These are phyloP conservation scores for Canis aureus DNA, from an alignment of 2,113 vertebrate species.

Conservation along the genomic window DNA sequence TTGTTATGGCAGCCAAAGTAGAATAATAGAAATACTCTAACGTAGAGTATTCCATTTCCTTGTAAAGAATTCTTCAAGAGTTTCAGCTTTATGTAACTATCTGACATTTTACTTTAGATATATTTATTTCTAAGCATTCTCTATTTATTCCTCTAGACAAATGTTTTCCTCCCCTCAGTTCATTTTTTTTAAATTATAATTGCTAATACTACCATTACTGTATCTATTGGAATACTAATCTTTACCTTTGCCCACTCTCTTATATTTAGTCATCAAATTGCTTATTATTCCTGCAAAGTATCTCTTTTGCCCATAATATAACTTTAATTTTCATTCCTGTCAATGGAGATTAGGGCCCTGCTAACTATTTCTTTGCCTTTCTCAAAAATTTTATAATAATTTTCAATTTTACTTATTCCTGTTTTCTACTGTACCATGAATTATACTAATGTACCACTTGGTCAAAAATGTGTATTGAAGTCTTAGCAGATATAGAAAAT, in stretches of 20 bases:
- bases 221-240: neutral
- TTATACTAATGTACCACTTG: neutral
- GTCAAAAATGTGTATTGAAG: neutral
- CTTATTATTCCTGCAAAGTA: neutral
- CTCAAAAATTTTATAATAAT: neutral
- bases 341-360: neutral
- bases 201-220: neutral
- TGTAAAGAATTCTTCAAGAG: neutral
- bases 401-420: neutral
- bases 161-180: neutral
- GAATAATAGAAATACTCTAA: neutral
- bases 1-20: neutral
- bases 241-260: neutral
- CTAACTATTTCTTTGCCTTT: neutral
- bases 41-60: neutral
- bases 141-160: neutral
- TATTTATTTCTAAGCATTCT: neutral
- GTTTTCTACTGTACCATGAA: neutral
- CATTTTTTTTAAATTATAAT: neutral
- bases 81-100: neutral
- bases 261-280: neutral
- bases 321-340: neutral
- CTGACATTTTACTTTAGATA: neutral
- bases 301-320: neutral
- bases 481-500: neutral